Evolutionary conservation across 2,797 vertebrate genomes (phyloP).

Genomic region (Lepus oiostolus): DNA sequence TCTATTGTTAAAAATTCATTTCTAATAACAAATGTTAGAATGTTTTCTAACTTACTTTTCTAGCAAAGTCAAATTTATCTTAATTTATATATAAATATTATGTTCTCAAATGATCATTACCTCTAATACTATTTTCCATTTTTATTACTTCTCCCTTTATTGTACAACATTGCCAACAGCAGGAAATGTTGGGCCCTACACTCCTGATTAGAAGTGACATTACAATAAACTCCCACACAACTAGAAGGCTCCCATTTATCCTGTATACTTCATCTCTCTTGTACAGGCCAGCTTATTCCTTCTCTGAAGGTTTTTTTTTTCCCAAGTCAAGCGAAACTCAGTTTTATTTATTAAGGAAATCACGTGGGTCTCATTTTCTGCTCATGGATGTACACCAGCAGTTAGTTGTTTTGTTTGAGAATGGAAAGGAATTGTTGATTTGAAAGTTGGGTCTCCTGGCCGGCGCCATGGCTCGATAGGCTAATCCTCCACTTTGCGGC

Average conservation of each 20-base stretch:
- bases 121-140: slow-evolving; percentile 10
- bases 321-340: neutral
- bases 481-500: no score
- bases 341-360: neutral
- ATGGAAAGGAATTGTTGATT: neutral
- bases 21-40: slow-evolving; percentile 3
- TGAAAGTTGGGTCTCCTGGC: neutral
- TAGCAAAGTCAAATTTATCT: neutral
- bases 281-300: neutral
- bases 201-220: neutral
- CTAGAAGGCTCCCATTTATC: neutral
- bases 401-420: neutral
- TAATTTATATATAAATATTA: neutral
- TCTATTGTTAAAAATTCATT: neutral
- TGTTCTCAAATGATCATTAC: neutral
- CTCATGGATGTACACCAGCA: neutral
- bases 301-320: neutral
- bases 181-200: neutral
- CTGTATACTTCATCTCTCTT: neutral
- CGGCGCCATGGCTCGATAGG: no score
- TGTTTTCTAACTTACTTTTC: slow-evolving; percentile 31
- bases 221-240: neutral
- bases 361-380: neutral
- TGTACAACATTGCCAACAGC: neutral
- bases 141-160: neutral